phyloP scores from a whole-genome alignment of 2,888 invertebrate species.

The Alentia gelatinosa region DNA sequence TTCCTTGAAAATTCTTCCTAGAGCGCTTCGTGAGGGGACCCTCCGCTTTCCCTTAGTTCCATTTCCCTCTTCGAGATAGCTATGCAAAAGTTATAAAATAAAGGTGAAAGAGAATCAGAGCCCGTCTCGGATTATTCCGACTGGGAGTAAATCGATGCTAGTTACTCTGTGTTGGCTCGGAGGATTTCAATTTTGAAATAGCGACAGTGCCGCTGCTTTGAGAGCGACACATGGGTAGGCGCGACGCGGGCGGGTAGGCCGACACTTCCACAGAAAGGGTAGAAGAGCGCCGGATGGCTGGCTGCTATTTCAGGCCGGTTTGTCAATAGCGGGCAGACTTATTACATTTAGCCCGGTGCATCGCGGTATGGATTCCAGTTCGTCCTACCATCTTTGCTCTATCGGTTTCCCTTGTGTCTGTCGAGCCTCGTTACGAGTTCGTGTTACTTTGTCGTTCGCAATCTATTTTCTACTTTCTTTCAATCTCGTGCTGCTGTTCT shows the following conservation, averaged over 20 bases:
- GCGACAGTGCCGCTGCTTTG: not conserved
- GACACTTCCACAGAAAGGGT: too few species aligned
- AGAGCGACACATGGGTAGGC: not conserved
- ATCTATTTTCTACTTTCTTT: not conserved
- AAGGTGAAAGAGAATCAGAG: too few species aligned
- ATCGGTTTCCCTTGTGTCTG: not conserved
- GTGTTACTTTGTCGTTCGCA: not conserved
- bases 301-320: not conserved
- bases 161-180: not conserved
- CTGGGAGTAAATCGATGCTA: not conserved
- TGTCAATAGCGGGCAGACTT: constrained; percentile 5
- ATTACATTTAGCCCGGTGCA: not conserved
- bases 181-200: not conserved
- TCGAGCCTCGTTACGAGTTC: not conserved
- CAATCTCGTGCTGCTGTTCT: not conserved
- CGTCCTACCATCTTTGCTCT: not conserved
- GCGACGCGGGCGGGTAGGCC: not conserved
- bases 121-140: not conserved
- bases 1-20: too few species aligned
- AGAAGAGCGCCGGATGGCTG: not conserved
- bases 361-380: not conserved
- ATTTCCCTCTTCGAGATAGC: too few species aligned
- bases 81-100: too few species aligned
- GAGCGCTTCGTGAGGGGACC: too few species aligned
- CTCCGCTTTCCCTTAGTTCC: too few species aligned